Percentiles rank a stretch among this genome's conserved stretches.
Conservation (phyloP, 2,797 vertebrate genomes). For the Pangasius larnaudii region DNA sequence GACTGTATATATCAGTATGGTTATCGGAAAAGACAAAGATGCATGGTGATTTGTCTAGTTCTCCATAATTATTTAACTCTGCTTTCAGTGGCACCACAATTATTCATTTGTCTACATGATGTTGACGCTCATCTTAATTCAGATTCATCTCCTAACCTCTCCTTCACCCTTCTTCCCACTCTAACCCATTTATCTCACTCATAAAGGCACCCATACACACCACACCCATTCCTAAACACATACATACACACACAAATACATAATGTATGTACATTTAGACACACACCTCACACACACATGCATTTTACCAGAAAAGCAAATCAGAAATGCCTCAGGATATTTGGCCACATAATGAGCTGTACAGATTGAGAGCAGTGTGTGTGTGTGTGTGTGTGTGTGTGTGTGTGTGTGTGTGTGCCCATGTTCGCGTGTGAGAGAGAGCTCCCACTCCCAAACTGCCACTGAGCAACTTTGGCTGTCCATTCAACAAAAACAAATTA, state of each 20-base stretch:
- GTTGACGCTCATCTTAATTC: neutral
- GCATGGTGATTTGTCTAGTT: neutral
- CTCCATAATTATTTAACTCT: neutral
- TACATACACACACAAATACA: neutral
- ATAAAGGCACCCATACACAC: neutral
- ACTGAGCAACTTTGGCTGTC: conserved; percentile 40
- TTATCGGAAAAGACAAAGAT: no score
- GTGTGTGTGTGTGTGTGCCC: conserved; percentile 37
- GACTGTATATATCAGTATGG: no score
- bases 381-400: conserved; percentile 22
- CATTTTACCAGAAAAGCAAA: conserved; percentile 35
- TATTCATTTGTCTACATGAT: neutral
- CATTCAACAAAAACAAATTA: conserved; percentile 55
- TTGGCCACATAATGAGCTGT: conserved; percentile 23
- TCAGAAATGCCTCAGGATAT: conserved; percentile 39
- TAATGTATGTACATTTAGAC: neutral
- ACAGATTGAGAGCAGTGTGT: neutral
- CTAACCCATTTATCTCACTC: conserved; percentile 10
- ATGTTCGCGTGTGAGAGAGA: conserved; percentile 13
- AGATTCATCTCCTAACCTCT: conserved; percentile 9
- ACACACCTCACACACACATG: conserved; percentile 21
- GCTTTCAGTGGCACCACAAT: neutral
- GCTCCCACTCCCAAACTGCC: conserved; percentile 39
- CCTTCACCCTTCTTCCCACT: neutral
- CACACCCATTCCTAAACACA: conserved; percentile 2